Conservation (phyloP, 2,113 vertebrate species). For the Thalassoma bifasciatum region DNA sequence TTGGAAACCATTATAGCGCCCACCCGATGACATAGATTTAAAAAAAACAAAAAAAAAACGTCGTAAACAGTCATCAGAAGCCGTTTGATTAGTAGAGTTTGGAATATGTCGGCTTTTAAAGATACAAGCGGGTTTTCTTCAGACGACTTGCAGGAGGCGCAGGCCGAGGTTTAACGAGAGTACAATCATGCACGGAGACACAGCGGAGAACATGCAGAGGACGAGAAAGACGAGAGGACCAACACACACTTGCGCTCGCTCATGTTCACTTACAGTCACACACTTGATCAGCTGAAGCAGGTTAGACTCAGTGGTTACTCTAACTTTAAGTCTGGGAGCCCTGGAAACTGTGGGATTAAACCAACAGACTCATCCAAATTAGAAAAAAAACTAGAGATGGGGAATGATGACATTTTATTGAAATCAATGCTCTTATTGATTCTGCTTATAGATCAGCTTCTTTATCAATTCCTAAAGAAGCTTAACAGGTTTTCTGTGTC, state of each 20-base stretch:
- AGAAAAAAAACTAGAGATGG: too few relatives aligned
- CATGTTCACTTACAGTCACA: neutral
- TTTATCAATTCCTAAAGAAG: too few relatives aligned
- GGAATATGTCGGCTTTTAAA: neutral
- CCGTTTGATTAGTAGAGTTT: slow-evolving; percentile 24
- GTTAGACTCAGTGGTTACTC: too few relatives aligned
- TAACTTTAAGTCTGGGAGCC: too few relatives aligned
- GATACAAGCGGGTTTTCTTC: slow-evolving; percentile 10
- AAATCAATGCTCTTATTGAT: too few relatives aligned
- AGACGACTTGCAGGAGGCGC: neutral
- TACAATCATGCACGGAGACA: slow-evolving; percentile 67
- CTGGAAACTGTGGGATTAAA: too few relatives aligned
- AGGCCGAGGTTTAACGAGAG: slow-evolving; percentile 28
- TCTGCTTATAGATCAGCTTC: too few relatives aligned
- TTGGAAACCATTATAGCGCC: slow-evolving; percentile 23
- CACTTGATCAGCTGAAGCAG: slow-evolving; percentile 7
- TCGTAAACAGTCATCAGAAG: slow-evolving; percentile 63
- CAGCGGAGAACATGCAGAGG: slow-evolving; percentile 60
- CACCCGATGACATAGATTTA: slow-evolving; percentile 3
- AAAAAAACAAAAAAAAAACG: too few relatives aligned
- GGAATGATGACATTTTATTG: too few relatives aligned
- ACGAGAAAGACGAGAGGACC: slow-evolving; percentile 44
- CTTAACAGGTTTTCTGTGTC: too few relatives aligned
- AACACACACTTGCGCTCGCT: neutral
- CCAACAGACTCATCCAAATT: too few relatives aligned